Evolutionary conservation across 2,113 vertebrate genomes (phyloP), one percentile per base, ranked within the genome.

Genomic region (Ictalurus punctatus): DNA sequence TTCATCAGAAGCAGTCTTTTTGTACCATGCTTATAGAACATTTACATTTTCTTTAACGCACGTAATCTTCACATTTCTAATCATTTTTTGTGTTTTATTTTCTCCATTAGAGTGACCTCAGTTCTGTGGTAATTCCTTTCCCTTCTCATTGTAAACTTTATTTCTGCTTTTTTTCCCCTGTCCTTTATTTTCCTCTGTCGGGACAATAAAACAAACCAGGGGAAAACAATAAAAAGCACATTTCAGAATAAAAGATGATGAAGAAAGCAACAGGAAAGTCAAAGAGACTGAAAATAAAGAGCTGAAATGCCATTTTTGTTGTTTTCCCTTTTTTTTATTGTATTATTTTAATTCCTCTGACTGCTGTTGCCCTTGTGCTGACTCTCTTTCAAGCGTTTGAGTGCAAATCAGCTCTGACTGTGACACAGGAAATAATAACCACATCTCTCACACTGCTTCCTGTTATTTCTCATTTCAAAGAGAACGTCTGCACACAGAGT

Each of bases 41-140:
- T 92, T 94, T 89, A 94, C 96, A 96, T 97, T 97, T 96, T 96
- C 94, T 95, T 96, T 58, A 34, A 97, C 96, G 97, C 97, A 97
- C 97, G 97, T 98, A 97, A 98, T 96, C 94, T 94, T 95, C 95
- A 97, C 97, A 97, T 97, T 95, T 98, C 97, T 97, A 97, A 98
- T 97, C 92, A 97, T 96, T 98, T 96, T 37, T 96, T 98, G 91
- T 95, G 92, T 94, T 98, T 97, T 97, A 96, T 98, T 98, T 98
- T 97, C 96, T 97, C 96, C 97, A 98, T 99, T 99, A 99, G 98
- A 99, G 98, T 97, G 98, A 99, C 97, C 98, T 99, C 97, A 99
- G 97, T 99, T 99, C 98, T 96, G 98, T 99, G 98, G 98, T 99
- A 99, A 99, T 97, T 97, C 95, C 91, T 97, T 92, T 94, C 96